A percentile compares a stretch with the other conserved stretches of the same genome.
Conservation (phyloP, 2,797 vertebrate species). For the Decapterus maruadsi region DNA sequence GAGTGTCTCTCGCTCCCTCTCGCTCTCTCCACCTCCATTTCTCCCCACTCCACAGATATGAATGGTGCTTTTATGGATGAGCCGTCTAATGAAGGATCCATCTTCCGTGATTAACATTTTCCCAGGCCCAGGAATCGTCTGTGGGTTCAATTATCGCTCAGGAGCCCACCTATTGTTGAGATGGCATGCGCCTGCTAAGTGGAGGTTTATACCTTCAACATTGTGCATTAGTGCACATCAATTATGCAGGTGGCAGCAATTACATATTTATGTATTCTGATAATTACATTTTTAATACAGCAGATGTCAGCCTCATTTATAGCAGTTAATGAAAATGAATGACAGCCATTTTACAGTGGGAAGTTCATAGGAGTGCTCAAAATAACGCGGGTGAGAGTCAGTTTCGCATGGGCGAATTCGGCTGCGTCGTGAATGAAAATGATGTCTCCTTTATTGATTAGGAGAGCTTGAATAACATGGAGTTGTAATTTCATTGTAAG, state of each 20-base stretch:
- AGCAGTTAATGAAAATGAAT: conserved; percentile 85
- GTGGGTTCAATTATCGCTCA: conserved; percentile 75
- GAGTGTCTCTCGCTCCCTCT: conserved; percentile 34
- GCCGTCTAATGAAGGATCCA: conserved; percentile 73
- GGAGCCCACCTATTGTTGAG: conserved; percentile 81
- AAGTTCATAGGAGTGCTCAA: conserved; percentile 50
- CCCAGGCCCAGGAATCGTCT: conserved; percentile 60
- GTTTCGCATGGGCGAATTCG: conserved; percentile 20
- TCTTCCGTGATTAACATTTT: conserved; percentile 80
- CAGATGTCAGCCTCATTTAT: conserved; percentile 84
- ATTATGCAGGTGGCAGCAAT: conserved; percentile 86
- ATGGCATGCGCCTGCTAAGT: conserved; percentile 76
- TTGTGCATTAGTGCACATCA: conserved; percentile 81
- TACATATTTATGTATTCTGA: conserved; percentile 86
- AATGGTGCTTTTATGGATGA: conserved; percentile 75
- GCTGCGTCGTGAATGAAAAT: conserved; percentile 42
- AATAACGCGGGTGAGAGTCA: conserved; percentile 29
- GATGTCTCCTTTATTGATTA: conserved; percentile 63
- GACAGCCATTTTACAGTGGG: conserved; percentile 67
- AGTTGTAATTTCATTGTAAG: conserved; percentile 61
- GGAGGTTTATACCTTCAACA: conserved; percentile 80
- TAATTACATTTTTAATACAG: conserved; percentile 87
- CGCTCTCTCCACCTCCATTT: conserved; percentile 33
- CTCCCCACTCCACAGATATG: conserved; percentile 60
- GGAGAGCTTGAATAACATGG: conserved; percentile 53